phyloP scores from a whole-genome alignment of 2,797 vertebrate genomes.

The Chrosomus eos region DNA sequence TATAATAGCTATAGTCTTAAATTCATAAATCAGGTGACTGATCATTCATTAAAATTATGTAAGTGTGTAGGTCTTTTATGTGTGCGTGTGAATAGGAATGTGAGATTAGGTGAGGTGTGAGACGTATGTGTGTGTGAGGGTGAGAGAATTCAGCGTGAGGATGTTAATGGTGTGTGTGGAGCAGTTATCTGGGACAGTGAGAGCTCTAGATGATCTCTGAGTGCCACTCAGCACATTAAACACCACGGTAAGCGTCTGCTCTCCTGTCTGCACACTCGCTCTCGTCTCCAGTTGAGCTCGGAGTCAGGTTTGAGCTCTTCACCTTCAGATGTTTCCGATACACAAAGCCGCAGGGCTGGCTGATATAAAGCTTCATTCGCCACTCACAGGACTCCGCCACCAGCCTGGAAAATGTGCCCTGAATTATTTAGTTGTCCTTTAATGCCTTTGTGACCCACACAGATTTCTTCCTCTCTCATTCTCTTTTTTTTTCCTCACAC shows the following conservation, averaged over 20 bases:
- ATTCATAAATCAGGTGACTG: background rate
- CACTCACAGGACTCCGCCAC: constrained; percentile 47
- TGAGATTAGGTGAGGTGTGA: constrained; percentile 14
- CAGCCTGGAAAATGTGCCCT: constrained; percentile 50
- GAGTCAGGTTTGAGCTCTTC: constrained; percentile 65
- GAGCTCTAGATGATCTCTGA: constrained; percentile 36
- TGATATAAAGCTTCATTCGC: constrained; percentile 46
- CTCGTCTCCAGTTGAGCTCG: constrained; percentile 56
- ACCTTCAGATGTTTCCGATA: constrained; percentile 58
- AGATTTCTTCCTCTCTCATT: constrained; percentile 17
- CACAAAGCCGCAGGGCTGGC: constrained; percentile 63
- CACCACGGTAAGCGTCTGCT: constrained; percentile 24
- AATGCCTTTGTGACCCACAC: constrained; percentile 47
- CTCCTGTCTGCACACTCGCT: constrained; percentile 28
- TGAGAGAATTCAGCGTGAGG: background rate
- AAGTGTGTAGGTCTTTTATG: background rate
- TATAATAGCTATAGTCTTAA: background rate
- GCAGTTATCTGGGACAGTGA: constrained; percentile 28
- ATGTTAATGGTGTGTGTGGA: constrained; percentile 23
- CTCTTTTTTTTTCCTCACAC: constrained; percentile 4
- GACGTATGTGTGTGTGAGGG: background rate
- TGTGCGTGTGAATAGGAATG: background rate
- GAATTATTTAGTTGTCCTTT: constrained; percentile 63
- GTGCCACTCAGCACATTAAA: constrained; percentile 51
- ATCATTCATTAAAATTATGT: background rate